Percentiles rank a stretch among this genome's conserved stretches.
Conservation (phyloP, 2,888 invertebrate species). For the Eustalomyia histrio region DNA sequence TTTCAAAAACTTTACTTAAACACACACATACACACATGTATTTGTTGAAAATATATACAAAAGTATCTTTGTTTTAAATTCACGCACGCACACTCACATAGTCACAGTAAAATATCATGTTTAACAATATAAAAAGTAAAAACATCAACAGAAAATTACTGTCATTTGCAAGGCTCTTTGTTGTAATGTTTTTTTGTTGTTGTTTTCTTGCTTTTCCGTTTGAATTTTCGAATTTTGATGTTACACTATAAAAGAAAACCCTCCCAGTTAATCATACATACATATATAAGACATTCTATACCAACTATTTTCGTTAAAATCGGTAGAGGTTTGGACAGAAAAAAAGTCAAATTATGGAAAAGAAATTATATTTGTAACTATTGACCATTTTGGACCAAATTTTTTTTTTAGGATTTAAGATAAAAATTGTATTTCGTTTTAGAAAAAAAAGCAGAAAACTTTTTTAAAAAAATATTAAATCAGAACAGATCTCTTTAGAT, state of each 20-base stretch:
- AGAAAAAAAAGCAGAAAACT: too few relatives aligned
- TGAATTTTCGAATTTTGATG: constrained; percentile 12
- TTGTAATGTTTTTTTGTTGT: background rate
- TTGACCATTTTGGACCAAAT: too few relatives aligned
- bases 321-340: too few relatives aligned
- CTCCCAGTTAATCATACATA: background rate
- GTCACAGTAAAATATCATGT: constrained; percentile 13
- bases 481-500: too few relatives aligned
- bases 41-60: background rate
- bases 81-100: background rate
- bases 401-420: too few relatives aligned
- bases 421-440: too few relatives aligned
- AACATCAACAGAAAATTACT: constrained; percentile 52
- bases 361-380: too few relatives aligned
- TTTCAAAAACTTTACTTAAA: constrained; percentile 1
- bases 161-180: constrained; percentile 48
- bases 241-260: background rate
- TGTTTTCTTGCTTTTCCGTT: background rate
- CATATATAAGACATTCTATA: background rate
- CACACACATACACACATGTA: constrained; percentile 8
- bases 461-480: too few relatives aligned
- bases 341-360: too few relatives aligned
- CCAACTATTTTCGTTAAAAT: too few relatives aligned
- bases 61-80: constrained; percentile 11
- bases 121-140: constrained; percentile 32